Evolutionary conservation across 2,113 vertebrate genomes (phyloP).

Genomic region (Ophthalmolycus amberensis): DNA sequence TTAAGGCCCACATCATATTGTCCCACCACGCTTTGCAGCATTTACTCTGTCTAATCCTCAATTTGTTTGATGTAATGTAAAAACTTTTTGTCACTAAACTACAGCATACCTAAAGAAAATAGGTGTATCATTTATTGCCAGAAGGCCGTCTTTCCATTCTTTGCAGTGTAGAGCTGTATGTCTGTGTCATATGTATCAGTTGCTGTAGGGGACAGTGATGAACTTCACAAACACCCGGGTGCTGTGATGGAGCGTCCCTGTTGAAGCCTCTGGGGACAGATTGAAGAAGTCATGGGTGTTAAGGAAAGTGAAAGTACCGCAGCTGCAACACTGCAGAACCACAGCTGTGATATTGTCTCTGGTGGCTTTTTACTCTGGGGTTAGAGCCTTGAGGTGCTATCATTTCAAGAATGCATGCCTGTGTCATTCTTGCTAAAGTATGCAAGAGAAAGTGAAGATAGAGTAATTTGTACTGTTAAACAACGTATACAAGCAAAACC

Average conservation of each 20-base stretch:
- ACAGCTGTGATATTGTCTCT: constrained; percentile 45
- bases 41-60: background rate
- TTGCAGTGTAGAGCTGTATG: background rate
- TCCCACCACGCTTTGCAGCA: too few species aligned
- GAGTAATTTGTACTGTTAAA: background rate
- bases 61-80: background rate
- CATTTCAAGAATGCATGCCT: constrained; percentile 11
- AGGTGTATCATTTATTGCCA: background rate
- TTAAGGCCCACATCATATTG: too few species aligned
- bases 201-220: constrained; percentile 36
- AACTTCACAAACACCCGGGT: constrained; percentile 32
- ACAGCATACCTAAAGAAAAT: background rate
- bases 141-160: background rate
- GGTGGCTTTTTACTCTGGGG: constrained; percentile 40
- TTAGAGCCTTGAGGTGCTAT: constrained; percentile 26
- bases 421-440: constrained; percentile 10
- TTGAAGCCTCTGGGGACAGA: constrained; percentile 45
- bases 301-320: constrained; percentile 30
- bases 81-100: background rate
- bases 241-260: constrained; percentile 22
- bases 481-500: background rate
- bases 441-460: background rate
- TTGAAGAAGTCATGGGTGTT: constrained; percentile 46
- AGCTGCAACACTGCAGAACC: constrained; percentile 37
- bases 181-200: background rate